Conservation (phyloP, 2,113 vertebrate genomes). For the Petrocephalus zakoni region DNA sequence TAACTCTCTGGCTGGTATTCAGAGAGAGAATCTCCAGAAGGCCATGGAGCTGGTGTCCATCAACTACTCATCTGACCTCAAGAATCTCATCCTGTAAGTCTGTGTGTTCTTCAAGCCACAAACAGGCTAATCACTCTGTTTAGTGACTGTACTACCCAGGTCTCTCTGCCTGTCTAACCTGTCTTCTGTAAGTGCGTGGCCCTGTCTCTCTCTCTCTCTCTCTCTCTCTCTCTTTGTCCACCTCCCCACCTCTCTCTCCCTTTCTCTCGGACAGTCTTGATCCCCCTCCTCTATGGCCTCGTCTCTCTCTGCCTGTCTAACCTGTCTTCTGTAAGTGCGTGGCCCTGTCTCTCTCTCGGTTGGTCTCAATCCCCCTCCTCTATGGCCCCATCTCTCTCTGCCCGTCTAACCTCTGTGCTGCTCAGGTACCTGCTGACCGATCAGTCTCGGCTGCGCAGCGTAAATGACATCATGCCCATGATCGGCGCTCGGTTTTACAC, state of each 20-base stretch:
- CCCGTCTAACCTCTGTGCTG: background rate
- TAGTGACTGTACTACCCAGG: background rate
- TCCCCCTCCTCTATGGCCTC: too few species aligned
- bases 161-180: background rate
- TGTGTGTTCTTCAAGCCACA: background rate
- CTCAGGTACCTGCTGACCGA: conserved; percentile 93
- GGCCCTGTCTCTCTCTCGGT: too few species aligned
- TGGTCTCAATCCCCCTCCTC: background rate
- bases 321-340: too few species aligned
- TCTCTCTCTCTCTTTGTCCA: too few species aligned
- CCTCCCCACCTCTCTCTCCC: too few species aligned
- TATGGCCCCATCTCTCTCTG: background rate
- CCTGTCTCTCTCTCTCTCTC: too few species aligned
- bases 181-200: background rate
- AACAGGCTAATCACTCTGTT: background rate
- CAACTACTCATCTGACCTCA: conserved; percentile 99
- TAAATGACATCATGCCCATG: conserved; percentile 99
- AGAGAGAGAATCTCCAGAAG: conserved; percentile 97
- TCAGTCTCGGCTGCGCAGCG: conserved; percentile 92
- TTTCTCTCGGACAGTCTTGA: background rate
- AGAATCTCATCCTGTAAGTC: conserved; percentile 98
- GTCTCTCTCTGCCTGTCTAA: too few species aligned
- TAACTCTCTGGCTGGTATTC: conserved; percentile 97
- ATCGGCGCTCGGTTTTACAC: conserved; percentile 98
- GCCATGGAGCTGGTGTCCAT: conserved; percentile 98